A percentile compares a stretch with the other conserved stretches of the same genome.
These are phyloP conservation scores for Gymnoscelis rufifasciata DNA, from an alignment of 2,888 invertebrate species.

Conservation along the genomic window DNA sequence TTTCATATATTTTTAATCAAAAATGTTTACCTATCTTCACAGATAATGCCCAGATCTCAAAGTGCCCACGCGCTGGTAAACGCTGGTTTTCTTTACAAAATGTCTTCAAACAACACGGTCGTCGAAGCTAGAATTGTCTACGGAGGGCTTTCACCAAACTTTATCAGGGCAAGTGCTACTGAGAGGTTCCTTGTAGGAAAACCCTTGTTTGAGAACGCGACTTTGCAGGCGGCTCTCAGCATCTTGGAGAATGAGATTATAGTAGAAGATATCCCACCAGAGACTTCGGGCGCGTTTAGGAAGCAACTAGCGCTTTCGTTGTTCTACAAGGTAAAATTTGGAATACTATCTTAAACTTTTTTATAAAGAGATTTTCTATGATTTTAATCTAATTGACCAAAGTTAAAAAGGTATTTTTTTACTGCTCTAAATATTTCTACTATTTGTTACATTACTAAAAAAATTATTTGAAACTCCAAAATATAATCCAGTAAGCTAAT, in stretches of 20 bases:
- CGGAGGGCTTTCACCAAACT: slow-evolving; percentile 75
- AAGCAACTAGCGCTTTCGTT: slow-evolving; percentile 77
- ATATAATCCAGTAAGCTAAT: no score
- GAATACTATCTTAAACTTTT: no score
- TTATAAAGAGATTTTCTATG: no score
- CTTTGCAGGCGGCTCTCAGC: slow-evolving; percentile 55
- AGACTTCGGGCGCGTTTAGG: slow-evolving; percentile 78
- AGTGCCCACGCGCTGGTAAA: slow-evolving; percentile 88
- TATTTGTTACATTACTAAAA: no score
- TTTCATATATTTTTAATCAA: no score
- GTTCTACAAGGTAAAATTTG: slow-evolving; percentile 80
- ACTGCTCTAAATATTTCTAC: no score
- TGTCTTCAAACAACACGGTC: slow-evolving; percentile 60
- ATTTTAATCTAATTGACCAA: not conserved
- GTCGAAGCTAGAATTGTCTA: slow-evolving; percentile 76
- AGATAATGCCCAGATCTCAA: slow-evolving; percentile 86
- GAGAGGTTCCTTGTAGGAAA: slow-evolving; percentile 71
- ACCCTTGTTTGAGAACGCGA: slow-evolving; percentile 52
- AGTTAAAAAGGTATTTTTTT: no score
- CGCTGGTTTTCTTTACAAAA: slow-evolving; percentile 82
- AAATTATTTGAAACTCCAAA: no score
- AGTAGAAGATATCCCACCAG: slow-evolving; percentile 58
- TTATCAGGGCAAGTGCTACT: slow-evolving; percentile 70
- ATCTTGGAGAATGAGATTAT: slow-evolving; percentile 43
- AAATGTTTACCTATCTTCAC: no score